Base-by-base conservation (phyloP, 2,888 invertebrate genomes). In the Chloroclystis v-ata region DNA sequence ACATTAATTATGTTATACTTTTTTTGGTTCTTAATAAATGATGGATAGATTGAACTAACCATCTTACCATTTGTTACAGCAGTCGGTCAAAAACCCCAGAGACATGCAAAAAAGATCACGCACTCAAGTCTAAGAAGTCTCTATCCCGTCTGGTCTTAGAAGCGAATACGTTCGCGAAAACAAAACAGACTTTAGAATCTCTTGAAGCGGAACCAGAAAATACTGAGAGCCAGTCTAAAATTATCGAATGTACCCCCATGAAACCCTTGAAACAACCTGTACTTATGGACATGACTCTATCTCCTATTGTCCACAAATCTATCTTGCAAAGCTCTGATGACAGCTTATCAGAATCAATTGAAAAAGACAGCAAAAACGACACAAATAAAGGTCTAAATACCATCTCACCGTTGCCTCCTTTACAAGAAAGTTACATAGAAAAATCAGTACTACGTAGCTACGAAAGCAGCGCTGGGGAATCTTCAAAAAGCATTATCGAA, bases 21-120 rank as follows among this genome's bases (percentile, higher is more conserved):
- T n/a, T n/a, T n/a, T n/a, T n/a, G n/a, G n/a, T n/a, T n/a, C n/a
- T n/a, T n/a, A n/a, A n/a, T n/a, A n/a, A n/a, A n/a, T n/a, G n/a
- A n/a, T n/a, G 24, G 37, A 33, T 44, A 37, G 8, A 30, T 4
- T 13, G 14, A 14, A 11, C 13, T 10, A 28, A 28, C 37, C 24
- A 32, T 5, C 35, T 11, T 13, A 24, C 35, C 37, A 44, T 51
- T 47, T 6, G 16, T 69, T 70, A 28, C 57, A 87, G 86, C 46
- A 78, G 77, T 56, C 75, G 82, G 12, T 75, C 84, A 1, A 86
- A 81, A 63, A 89, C 88, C 1, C 88, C 88, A 6, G 88, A 87
- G 64, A 76, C 85, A 1, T 78, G 83, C 1, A 81, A 74, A 55
- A 57, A 67, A 30, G 85, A 83, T 25, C 66, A 65, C 2, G 60